These are phyloP conservation scores for Drosophila greeni DNA, from an alignment of 2,888 invertebrate genomes.

Conservation along the genomic window DNA sequence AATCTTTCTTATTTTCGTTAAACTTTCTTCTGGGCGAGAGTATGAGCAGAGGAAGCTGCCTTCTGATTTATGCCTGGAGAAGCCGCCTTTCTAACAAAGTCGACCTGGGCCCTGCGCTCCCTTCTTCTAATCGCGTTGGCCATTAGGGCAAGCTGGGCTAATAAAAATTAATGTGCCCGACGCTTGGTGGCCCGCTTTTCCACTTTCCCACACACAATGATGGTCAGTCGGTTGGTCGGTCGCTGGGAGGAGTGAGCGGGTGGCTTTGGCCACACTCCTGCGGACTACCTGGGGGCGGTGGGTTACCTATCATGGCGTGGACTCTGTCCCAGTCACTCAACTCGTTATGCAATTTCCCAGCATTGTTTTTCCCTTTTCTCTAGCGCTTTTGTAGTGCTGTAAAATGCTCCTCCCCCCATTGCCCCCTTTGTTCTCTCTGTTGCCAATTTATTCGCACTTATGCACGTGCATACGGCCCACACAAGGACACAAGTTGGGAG, in stretches of 20 bases:
- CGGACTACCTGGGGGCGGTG: slow-evolving; percentile 35
- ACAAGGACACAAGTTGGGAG: slow-evolving; percentile 19
- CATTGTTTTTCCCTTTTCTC: slow-evolving; percentile 36
- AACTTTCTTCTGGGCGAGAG: neutral
- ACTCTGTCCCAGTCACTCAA: slow-evolving; percentile 33
- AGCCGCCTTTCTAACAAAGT: slow-evolving; percentile 8
- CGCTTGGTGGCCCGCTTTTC: slow-evolving; percentile 27
- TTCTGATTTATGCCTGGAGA: slow-evolving; percentile 24
- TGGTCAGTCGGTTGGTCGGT: neutral
- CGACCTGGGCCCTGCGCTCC: neutral
- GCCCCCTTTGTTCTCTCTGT: slow-evolving; percentile 38
- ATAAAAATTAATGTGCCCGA: slow-evolving; percentile 54
- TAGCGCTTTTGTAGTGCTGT: slow-evolving; percentile 6
- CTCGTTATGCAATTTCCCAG: slow-evolving; percentile 65
- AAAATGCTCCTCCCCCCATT: slow-evolving; percentile 1
- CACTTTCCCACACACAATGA: slow-evolving; percentile 25
- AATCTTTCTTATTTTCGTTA: neutral
- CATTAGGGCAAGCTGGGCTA: slow-evolving; percentile 50
- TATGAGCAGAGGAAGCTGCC: neutral
- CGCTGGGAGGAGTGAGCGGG: slow-evolving; percentile 11
- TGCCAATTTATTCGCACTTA: slow-evolving; percentile 70
- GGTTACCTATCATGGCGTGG: neutral
- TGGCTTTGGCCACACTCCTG: slow-evolving; percentile 41
- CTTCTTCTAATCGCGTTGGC: slow-evolving; percentile 40
- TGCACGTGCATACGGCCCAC: slow-evolving; percentile 51